Percentiles rank a stretch among this genome's conserved stretches.
phyloP scores from a whole-genome alignment of 2,113 vertebrate genomes.

The Paedocypris sp. region DNA sequence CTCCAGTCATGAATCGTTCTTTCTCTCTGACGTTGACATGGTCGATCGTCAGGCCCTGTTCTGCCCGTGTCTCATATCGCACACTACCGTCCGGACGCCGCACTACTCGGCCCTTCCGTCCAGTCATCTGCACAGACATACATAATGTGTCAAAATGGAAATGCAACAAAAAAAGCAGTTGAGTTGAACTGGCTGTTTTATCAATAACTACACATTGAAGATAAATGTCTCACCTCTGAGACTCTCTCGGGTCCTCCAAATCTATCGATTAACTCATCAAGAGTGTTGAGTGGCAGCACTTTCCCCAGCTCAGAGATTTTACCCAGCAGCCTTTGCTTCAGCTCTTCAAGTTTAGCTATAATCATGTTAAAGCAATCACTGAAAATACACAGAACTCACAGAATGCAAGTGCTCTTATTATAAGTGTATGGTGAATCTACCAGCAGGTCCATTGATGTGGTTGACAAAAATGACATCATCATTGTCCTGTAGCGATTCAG shows the following conservation, averaged over 20 bases:
- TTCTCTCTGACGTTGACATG: slow-evolving; percentile 95
- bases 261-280: slow-evolving; percentile 86
- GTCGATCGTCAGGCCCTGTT: slow-evolving; percentile 89
- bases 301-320: slow-evolving; percentile 81
- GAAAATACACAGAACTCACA: slow-evolving; percentile 13
- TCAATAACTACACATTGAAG: not conserved
- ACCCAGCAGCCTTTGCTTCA: slow-evolving; percentile 77
- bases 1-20: slow-evolving; percentile 87
- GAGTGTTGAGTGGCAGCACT: slow-evolving; percentile 90
- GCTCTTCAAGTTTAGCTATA: slow-evolving; percentile 71
- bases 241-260: slow-evolving; percentile 87
- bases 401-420: no score
- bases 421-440: no score
- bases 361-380: no score
- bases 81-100: slow-evolving; percentile 69
- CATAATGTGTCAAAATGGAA: no score
- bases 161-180: no score
- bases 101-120: slow-evolving; percentile 87
- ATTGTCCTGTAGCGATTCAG: slow-evolving; percentile 79
- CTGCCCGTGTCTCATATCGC: slow-evolving; percentile 82
- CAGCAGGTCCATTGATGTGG: slow-evolving; percentile 60
- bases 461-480: slow-evolving; percentile 84
- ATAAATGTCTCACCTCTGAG: slow-evolving; percentile 69
- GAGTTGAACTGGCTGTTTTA: no score
- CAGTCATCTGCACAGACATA: slow-evolving; percentile 75